Evolutionary conservation across 2,113 vertebrate species (phyloP).

Genomic region (Sturnus vulgaris): DNA sequence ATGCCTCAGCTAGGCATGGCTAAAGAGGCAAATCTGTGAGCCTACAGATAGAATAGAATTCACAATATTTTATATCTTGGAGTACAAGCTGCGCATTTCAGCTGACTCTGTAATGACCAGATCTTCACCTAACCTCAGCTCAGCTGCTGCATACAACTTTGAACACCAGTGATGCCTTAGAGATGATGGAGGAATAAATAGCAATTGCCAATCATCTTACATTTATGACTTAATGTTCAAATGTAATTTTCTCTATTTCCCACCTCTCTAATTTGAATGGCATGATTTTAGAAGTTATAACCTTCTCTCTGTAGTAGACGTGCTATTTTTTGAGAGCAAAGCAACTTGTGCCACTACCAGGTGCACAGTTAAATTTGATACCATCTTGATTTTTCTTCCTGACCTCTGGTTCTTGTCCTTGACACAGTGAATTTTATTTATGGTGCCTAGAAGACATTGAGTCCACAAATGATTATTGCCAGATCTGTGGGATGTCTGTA

Average conservation of each 20-base stretch:
- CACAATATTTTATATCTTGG: background rate
- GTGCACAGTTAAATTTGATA: background rate
- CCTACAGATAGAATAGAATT: background rate
- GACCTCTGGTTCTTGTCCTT: background rate
- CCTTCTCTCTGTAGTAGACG: background rate
- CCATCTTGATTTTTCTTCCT: background rate
- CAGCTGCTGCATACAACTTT: background rate
- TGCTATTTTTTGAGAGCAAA: background rate
- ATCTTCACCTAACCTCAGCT: background rate
- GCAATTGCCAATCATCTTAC: background rate
- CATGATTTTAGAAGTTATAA: background rate
- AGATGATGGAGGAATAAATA: background rate
- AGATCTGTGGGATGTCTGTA: background rate
- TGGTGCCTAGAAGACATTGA: background rate
- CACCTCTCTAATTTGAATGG: background rate
- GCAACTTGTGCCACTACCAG: background rate
- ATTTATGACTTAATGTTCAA: background rate
- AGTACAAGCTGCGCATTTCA: fast-evolving
- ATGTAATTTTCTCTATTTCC: background rate
- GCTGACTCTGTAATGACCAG: background rate
- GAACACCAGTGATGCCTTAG: background rate
- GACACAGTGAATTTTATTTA: background rate
- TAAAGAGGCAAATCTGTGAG: background rate
- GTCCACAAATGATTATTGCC: background rate
- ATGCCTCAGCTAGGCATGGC: background rate